These are phyloP conservation scores for Atta texana DNA, from an alignment of 1,140 invertebrate genomes.

Conservation along the genomic window DNA sequence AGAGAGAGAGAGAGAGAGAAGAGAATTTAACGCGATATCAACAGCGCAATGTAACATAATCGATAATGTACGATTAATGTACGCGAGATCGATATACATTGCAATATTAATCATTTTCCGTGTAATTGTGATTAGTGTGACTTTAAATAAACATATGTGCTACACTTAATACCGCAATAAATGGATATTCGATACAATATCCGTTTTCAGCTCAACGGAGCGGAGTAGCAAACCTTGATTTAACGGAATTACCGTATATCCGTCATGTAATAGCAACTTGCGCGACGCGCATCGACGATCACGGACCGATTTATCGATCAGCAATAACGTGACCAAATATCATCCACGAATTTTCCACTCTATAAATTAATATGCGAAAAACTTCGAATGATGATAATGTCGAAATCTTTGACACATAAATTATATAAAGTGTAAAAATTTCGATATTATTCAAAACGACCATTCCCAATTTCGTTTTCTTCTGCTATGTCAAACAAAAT, in stretches of 20 bases:
- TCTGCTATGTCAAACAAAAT: background rate
- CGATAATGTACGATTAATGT: background rate
- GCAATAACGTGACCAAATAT: slow-evolving; percentile 17
- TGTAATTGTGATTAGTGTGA: slow-evolving; percentile 13
- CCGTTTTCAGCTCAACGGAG: background rate
- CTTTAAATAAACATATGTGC: slow-evolving; percentile 19
- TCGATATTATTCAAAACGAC: background rate
- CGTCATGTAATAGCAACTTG: slow-evolving; percentile 10
- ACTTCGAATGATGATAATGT: slow-evolving; percentile 5
- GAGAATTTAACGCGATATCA: background rate
- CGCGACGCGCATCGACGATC: slow-evolving; percentile 1
- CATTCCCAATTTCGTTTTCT: background rate
- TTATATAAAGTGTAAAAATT: background rate
- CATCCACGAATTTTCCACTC: slow-evolving; percentile 32
- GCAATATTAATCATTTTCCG: background rate
- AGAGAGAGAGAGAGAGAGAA: too few species aligned
- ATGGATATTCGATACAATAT: slow-evolving; percentile 50
- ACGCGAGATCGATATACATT: background rate
- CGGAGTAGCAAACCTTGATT: slow-evolving; percentile 18
- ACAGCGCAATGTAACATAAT: background rate
- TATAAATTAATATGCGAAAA: slow-evolving; percentile 26
- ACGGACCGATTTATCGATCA: slow-evolving; percentile 34
- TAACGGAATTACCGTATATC: slow-evolving; percentile 30
- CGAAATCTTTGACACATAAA: background rate
- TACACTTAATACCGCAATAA: slow-evolving; percentile 15